Evolutionary conservation across 53 echinoderm and acorn worm genomes (phyloP).

Genomic region (Mesocentrotus franciscanus): DNA sequence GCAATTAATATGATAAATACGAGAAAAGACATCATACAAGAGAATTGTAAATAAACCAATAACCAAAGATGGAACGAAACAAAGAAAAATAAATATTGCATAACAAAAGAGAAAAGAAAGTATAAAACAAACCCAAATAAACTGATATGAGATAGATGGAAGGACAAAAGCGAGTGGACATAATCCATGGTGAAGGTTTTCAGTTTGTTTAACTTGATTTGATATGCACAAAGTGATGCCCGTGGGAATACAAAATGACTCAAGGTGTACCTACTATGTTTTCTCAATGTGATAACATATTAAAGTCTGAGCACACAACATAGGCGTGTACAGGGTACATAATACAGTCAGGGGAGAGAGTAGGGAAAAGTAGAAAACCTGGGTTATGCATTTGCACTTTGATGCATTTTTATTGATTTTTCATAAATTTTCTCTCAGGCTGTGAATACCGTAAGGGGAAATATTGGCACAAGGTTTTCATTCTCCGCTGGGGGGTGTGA

Average conservation of each 20-base stretch:
- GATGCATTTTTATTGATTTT: conserved; percentile 55
- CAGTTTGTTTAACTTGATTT: neutral
- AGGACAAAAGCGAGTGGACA: neutral
- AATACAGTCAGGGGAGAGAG: neutral
- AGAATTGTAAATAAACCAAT: neutral
- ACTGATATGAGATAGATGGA: neutral
- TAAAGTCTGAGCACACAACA: neutral
- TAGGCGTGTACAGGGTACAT: neutral
- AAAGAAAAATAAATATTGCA: neutral
- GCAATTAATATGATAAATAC: neutral
- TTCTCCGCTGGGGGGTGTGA: conserved; percentile 9
- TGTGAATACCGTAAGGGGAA: conserved; percentile 47
- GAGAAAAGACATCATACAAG: neutral
- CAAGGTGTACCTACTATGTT: neutral
- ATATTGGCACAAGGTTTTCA: conserved; percentile 44
- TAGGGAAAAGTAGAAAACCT: neutral
- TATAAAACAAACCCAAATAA: neutral
- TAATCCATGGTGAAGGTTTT: neutral
- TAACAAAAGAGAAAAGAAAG: neutral
- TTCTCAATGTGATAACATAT: neutral
- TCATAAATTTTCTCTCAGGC: conserved; percentile 43
- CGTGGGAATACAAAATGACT: neutral
- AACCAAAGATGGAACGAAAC: neutral
- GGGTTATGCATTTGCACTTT: conserved; percentile 44
- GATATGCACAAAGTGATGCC: neutral